A percentile compares a stretch with the other conserved stretches of the same genome.
These are phyloP conservation scores for Clanis bilineata DNA, from an alignment of 2,888 invertebrate genomes.

Conservation along the genomic window DNA sequence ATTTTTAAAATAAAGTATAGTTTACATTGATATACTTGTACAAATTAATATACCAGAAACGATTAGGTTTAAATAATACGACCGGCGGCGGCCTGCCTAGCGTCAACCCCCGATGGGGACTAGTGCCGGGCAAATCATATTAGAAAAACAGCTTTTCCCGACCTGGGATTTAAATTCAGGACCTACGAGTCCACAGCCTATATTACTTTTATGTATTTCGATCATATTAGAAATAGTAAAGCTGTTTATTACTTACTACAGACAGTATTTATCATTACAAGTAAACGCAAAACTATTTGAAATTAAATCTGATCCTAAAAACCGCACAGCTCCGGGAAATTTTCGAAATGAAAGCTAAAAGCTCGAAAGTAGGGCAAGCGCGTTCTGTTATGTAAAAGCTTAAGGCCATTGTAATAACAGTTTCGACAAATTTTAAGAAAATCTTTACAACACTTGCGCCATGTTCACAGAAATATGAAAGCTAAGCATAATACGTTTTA, in stretches of 20 bases:
- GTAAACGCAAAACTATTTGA: background rate
- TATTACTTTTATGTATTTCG: no score
- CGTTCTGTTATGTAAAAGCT: constrained; percentile 21
- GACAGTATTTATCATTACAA: background rate
- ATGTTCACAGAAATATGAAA: constrained; percentile 1
- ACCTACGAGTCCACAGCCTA: no score
- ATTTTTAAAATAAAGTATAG: no score
- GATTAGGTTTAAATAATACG: no score
- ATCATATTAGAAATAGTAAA: no score
- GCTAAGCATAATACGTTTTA: background rate
- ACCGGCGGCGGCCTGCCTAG: no score
- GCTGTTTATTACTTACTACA: background rate
- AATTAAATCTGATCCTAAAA: constrained; percentile 9
- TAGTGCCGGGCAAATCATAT: no score
- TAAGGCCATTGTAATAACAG: constrained; percentile 14
- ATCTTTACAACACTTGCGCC: constrained; percentile 1
- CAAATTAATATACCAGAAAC: no score
- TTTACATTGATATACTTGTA: no score
- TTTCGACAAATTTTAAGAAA: constrained; percentile 15
- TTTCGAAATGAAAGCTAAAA: constrained; percentile 21
- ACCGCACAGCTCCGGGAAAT: background rate
- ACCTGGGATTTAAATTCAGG: no score
- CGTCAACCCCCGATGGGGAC: no score
- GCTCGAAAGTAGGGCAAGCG: constrained; percentile 20
- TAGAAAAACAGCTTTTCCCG: no score